Conservation (phyloP, 2,888 invertebrate genomes). For the Sipha maydis region DNA sequence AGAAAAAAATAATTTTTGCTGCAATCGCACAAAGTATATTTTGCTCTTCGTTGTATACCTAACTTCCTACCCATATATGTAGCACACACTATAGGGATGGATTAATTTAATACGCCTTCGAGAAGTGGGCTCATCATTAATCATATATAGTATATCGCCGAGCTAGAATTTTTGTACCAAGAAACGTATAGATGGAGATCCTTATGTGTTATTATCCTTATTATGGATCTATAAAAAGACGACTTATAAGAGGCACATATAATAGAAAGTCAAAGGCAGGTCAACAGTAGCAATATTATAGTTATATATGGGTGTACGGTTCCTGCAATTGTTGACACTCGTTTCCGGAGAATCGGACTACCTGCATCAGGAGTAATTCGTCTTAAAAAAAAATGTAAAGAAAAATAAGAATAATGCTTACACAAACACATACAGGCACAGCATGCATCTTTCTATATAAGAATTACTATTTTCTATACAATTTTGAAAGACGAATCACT, state of each 20-base stretch:
- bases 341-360: background rate
- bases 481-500: background rate
- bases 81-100: background rate
- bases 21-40: background rate
- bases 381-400: background rate
- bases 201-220: no score
- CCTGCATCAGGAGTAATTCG: background rate
- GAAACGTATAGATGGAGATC: background rate
- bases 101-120: background rate
- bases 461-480: background rate
- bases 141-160: background rate
- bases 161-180: background rate
- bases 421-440: background rate
- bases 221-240: background rate
- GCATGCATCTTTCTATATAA: background rate
- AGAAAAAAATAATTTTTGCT: background rate
- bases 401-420: background rate
- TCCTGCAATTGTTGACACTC: background rate
- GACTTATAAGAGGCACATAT: background rate
- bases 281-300: background rate
- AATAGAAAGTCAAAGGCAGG: constrained; percentile 9
- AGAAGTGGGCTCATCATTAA: background rate
- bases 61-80: background rate
- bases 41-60: background rate
- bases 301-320: background rate